Evolutionary conservation across 1,140 invertebrate species (phyloP).

Genomic region (Cheumatopsyche charites): DNA sequence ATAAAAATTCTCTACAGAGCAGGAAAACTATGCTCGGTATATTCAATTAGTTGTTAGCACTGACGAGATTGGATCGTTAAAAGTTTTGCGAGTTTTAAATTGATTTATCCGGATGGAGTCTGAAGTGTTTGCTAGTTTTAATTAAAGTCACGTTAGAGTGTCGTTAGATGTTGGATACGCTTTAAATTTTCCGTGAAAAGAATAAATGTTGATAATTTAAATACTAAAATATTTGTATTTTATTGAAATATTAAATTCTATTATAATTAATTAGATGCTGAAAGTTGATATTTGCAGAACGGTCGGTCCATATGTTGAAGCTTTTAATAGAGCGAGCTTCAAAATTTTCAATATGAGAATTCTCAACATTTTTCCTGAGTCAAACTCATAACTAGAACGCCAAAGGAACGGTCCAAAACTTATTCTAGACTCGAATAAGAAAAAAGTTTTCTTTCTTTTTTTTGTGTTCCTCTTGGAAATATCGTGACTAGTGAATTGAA

Average conservation of each 20-base stretch:
- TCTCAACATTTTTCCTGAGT: too few relatives aligned
- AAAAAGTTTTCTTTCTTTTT: too few relatives aligned
- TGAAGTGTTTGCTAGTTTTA: slow-evolving; percentile 30
- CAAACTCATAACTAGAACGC: too few relatives aligned
- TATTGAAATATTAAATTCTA: not conserved
- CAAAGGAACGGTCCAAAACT: too few relatives aligned
- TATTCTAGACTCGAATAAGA: too few relatives aligned
- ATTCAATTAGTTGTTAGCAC: slow-evolving; percentile 30
- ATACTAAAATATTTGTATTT: too few relatives aligned
- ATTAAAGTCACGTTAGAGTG: slow-evolving; percentile 3
- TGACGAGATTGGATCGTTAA: slow-evolving; percentile 24
- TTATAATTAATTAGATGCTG: not conserved
- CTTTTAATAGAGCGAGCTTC: slow-evolving; percentile 5
- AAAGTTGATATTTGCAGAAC: not conserved
- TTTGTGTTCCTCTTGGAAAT: too few relatives aligned
- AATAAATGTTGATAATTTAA: too few relatives aligned
- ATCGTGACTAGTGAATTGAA: too few relatives aligned
- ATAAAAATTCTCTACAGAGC: too few relatives aligned
- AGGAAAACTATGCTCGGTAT: not conserved
- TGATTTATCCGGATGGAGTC: slow-evolving; percentile 24
- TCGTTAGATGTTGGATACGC: not conserved
- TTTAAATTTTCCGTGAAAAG: too few relatives aligned
- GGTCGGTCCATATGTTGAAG: not conserved
- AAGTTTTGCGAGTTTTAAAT: slow-evolving; percentile 32
- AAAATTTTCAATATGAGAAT: not conserved